A percentile compares a stretch with the other conserved stretches of the same genome.
Evolutionary conservation across 2,113 vertebrate species (phyloP).

Genomic region (Edolisoma coerulescens): DNA sequence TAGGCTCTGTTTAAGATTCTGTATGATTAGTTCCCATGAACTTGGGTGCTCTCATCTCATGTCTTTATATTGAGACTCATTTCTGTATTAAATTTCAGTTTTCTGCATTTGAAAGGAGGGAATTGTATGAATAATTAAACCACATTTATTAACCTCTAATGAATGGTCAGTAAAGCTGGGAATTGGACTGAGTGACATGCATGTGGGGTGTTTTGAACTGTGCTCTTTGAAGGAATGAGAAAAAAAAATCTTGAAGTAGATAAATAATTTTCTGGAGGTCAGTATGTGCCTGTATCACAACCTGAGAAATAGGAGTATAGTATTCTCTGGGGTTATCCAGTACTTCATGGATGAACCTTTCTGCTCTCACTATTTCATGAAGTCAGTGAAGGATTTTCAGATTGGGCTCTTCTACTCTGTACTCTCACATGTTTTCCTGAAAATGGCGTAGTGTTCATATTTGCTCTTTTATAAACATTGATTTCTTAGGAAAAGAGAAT

Average conservation of each 20-base stretch:
- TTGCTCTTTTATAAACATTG: not conserved
- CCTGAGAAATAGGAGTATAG: not conserved
- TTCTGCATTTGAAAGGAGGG: not conserved
- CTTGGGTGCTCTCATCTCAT: not conserved
- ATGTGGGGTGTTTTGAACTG: not conserved
- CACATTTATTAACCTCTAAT: not conserved
- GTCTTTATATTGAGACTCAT: not conserved
- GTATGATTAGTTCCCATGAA: not conserved
- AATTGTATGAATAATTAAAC: slow-evolving; percentile 24
- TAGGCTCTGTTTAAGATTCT: not conserved
- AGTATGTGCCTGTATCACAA: not conserved
- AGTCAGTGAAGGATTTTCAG: not conserved
- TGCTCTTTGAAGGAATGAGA: not conserved
- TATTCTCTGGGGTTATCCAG: not conserved
- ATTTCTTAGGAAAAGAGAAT: not conserved
- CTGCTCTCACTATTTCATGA: not conserved
- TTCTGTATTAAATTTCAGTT: not conserved
- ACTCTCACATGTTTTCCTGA: not conserved
- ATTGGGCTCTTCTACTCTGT: not conserved
- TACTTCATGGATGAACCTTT: not conserved
- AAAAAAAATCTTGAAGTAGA: not conserved
- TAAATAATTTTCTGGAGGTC: not conserved
- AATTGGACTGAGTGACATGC: not conserved
- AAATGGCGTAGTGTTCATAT: not conserved
- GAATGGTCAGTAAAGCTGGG: not conserved